These are phyloP conservation scores for Dinoponera quadriceps DNA, from an alignment of 1,140 invertebrate genomes.

Conservation along the genomic window DNA sequence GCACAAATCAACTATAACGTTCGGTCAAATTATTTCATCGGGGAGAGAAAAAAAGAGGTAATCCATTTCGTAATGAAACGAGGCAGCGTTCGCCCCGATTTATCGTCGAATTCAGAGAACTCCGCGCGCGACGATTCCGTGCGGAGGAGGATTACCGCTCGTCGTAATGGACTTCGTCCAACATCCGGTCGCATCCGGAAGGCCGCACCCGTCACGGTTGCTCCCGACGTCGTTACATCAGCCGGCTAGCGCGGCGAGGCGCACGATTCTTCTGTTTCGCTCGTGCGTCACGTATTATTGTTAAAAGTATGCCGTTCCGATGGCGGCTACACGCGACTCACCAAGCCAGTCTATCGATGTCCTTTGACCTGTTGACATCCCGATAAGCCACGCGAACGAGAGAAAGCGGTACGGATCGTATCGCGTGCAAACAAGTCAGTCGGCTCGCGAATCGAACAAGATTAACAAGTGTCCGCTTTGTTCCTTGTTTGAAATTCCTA, in stretches of 20 bases:
- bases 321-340: slow-evolving; percentile 35
- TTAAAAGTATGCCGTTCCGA: slow-evolving; percentile 54
- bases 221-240: slow-evolving; percentile 77
- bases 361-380: slow-evolving; percentile 71
- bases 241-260: slow-evolving; percentile 62
- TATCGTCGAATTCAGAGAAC: slow-evolving; percentile 43
- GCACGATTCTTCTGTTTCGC: slow-evolving; percentile 71
- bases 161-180: slow-evolving; percentile 68
- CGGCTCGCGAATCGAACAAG: not conserved
- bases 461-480: not conserved
- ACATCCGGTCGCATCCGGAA: slow-evolving; percentile 82
- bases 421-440: not conserved
- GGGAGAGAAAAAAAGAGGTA: not conserved
- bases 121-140: slow-evolving; percentile 38
- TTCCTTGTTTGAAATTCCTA: not conserved
- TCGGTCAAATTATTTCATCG: not conserved
- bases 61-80: not conserved
- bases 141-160: slow-evolving; percentile 48
- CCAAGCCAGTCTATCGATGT: slow-evolving; percentile 75
- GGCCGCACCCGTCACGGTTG: slow-evolving; percentile 81
- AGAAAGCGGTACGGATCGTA: not conserved
- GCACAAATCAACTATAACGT: not conserved
- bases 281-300: slow-evolving; percentile 76
- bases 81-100: slow-evolving; percentile 5
- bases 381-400: slow-evolving; percentile 3